A percentile compares a stretch with the other conserved stretches of the same genome.
Evolutionary conservation across 2,113 vertebrate species (phyloP).

Genomic region (Lipophrys pholis): DNA sequence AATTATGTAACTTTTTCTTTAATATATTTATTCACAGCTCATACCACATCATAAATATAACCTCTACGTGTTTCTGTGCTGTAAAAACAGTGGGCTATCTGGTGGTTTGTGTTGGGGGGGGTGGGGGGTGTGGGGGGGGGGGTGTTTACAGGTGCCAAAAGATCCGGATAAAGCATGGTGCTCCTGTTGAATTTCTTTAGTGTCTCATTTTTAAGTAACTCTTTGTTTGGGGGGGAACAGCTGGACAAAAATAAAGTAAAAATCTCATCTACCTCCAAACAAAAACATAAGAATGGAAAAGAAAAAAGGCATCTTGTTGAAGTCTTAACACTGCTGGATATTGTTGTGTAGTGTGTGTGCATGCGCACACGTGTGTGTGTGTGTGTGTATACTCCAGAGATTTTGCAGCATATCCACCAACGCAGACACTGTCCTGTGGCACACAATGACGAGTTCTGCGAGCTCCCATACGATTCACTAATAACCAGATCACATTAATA

Average conservation of each 20-base stretch:
- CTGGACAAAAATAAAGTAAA: slow-evolving; percentile 58
- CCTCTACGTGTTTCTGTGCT: slow-evolving; percentile 57
- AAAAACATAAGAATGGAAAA: slow-evolving; percentile 45
- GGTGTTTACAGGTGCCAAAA: slow-evolving; percentile 56
- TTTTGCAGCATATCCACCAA: slow-evolving; percentile 43
- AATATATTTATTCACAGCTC: slow-evolving; percentile 74
- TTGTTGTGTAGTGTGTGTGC: slow-evolving; percentile 25
- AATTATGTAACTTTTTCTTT: slow-evolving; percentile 63
- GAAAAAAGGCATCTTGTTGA: slow-evolving; percentile 75
- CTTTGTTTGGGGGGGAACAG: slow-evolving; percentile 28
- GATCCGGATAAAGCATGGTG: slow-evolving; percentile 38
- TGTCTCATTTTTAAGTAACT: slow-evolving; percentile 23
- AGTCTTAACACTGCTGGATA: slow-evolving; percentile 43
- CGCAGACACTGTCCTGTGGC: slow-evolving; percentile 48
- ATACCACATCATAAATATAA: slow-evolving; percentile 69
- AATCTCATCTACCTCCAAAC: slow-evolving; percentile 37
- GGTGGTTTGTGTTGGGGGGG: no score
- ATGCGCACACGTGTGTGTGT: slow-evolving; percentile 18
- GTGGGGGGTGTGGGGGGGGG: no score
- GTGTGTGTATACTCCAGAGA: slow-evolving; percentile 1
- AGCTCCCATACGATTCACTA: slow-evolving; percentile 10
- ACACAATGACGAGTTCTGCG: slow-evolving; percentile 18
- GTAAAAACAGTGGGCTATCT: slow-evolving; percentile 57
- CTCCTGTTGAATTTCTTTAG: slow-evolving; percentile 21
- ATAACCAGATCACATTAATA: slow-evolving; percentile 10